Evolutionary conservation across 2,888 invertebrate species (phyloP).

Genomic region (Lasioglossum malachurum): DNA sequence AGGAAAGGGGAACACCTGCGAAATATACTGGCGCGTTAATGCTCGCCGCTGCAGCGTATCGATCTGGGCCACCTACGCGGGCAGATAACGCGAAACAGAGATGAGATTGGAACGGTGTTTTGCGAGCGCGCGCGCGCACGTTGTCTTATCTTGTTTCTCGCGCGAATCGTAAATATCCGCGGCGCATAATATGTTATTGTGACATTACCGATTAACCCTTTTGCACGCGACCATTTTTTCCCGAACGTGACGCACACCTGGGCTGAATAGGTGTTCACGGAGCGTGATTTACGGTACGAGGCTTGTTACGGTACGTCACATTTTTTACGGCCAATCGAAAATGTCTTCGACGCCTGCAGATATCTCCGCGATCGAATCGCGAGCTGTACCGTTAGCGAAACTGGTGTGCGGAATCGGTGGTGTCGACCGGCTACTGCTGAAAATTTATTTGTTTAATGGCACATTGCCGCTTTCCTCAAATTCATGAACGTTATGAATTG

Average conservation of each 20-base stretch:
- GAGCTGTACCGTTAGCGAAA: not conserved
- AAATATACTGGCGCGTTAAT: constrained; percentile 6
- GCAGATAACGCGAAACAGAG: constrained; percentile 26
- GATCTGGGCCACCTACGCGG: constrained; percentile 54
- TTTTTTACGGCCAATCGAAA: not conserved
- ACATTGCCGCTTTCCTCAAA: not conserved
- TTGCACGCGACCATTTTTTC: constrained; percentile 2
- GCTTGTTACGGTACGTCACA: not conserved
- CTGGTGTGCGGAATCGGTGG: not conserved
- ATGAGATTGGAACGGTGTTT: constrained; percentile 5
- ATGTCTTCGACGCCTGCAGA: not conserved
- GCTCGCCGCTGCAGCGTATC: constrained; percentile 29
- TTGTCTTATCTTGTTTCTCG: not conserved
- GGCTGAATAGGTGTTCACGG: not conserved
- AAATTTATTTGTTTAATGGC: not conserved
- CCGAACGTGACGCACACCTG: constrained; percentile 6
- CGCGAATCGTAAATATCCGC: not conserved
- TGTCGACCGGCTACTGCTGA: not conserved
- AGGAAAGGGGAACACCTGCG: not conserved
- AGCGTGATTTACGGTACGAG: constrained; percentile 4
- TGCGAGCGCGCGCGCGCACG: not conserved
- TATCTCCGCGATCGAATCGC: not conserved
- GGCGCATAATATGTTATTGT: constrained; percentile 4
- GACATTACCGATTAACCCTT: constrained; percentile 40
- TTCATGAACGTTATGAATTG: not conserved